Conservation (phyloP, 53 echinoderm and acorn worm species). For the Hippasteria phrygiana region DNA sequence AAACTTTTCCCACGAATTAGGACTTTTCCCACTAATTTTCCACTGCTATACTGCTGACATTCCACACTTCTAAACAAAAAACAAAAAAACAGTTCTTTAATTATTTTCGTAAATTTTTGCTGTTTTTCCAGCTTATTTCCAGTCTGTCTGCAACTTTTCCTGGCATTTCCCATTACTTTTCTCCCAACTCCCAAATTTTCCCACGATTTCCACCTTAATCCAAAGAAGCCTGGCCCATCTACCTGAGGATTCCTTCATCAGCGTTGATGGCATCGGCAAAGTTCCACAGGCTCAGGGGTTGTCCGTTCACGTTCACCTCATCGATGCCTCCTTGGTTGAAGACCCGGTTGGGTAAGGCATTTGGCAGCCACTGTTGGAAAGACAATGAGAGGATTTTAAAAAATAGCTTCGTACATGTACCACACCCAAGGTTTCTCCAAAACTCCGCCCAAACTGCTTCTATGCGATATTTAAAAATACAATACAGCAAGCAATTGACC, state of each 20-base stretch:
- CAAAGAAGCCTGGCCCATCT: not conserved
- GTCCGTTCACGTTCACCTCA: constrained; percentile 71
- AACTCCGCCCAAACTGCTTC: too few relatives aligned
- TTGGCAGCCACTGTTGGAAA: constrained; percentile 56
- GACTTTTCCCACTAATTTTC: too few relatives aligned
- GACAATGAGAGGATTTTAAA: not conserved
- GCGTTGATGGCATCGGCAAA: constrained; percentile 76
- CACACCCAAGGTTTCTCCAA: too few relatives aligned
- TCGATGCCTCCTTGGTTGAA: constrained; percentile 84
- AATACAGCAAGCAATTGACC: too few relatives aligned
- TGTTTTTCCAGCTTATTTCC: not conserved
- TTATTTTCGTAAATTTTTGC: too few relatives aligned
- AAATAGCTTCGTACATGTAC: too few relatives aligned
- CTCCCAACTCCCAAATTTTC: not conserved
- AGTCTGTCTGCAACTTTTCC: not conserved
- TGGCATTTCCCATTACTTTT: not conserved
- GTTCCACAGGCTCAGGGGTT: constrained; percentile 90
- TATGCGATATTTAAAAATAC: too few relatives aligned
- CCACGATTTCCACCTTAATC: not conserved
- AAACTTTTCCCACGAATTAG: too few relatives aligned
- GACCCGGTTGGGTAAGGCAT: constrained; percentile 32
- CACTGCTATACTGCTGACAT: too few relatives aligned
- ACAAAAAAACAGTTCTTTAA: too few relatives aligned
- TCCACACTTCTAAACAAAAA: too few relatives aligned
- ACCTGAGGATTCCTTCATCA: constrained; percentile 80